Evolutionary conservation across 2,888 invertebrate genomes (phyloP), one percentile per base, ranked within the genome.

Genomic region (Limnephilus rhombicus): DNA sequence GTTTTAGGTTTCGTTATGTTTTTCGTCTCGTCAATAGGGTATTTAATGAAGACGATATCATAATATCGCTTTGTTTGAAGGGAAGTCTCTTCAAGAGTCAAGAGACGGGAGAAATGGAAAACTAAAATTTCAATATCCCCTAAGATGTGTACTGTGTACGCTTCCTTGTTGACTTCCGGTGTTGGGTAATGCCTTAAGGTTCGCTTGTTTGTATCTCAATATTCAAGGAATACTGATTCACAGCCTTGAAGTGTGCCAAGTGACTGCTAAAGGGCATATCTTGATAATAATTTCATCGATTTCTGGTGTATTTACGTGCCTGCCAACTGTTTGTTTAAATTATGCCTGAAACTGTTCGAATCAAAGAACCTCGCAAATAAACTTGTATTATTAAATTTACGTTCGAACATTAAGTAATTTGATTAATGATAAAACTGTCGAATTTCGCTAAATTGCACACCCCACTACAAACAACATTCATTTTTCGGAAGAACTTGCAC

Each of bases 191-290:
- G 31, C 53, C 31, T 68, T 31, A 82, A 82, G 15, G 29, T 82
- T 29, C 82, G 29, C 82, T 68, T 34, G 82, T 82, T 82, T 82
- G 82, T 82, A 82, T 82, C 82, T 82, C 82, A 82, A 82, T 82
- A 31, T 82, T 82, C 13, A 4, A 15, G 82, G 29, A 34, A 31
- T 31, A 82, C 82, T 82, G 82, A 82, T 82, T 82, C 31, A 31
- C 82, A 34, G 31, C 31, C 82, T 31, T 68, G 53, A 53, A 13
- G 1, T 53, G 53, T 68, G 24, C 53, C 53, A 68, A 68, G 53
- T 24, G 53, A 68, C 53, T 68, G 53, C 4, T 68, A 24, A 68
- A 68, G 18, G 53, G 53, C 53, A 68, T 68, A 68, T 68, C 53
- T 24, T 18, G 53, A 18, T 68, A 68, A 68, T 68, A 68, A 68